phyloP scores from a whole-genome alignment of 2,888 invertebrate species.

The Euzetes globulus region DNA sequence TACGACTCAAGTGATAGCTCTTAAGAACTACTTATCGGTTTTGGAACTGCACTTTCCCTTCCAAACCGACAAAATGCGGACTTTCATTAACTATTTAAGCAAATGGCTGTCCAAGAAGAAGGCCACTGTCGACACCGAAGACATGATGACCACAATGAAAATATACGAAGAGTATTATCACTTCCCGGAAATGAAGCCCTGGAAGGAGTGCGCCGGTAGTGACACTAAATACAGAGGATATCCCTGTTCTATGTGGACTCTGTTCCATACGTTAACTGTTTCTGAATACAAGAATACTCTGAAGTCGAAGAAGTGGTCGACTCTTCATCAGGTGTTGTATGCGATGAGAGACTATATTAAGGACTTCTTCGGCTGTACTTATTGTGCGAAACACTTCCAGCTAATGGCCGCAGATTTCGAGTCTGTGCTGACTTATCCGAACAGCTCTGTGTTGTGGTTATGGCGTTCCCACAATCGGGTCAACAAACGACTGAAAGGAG shows the following conservation, averaged over 20 bases:
- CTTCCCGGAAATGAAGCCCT: constrained; percentile 48
- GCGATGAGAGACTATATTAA: constrained; percentile 82
- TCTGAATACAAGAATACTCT: constrained; percentile 54
- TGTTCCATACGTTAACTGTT: constrained; percentile 86
- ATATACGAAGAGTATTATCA: constrained; percentile 35
- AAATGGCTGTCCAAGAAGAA: constrained; percentile 30
- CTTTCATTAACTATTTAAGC: constrained; percentile 28
- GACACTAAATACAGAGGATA: constrained; percentile 68
- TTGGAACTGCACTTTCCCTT: constrained; percentile 53
- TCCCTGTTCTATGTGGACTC: constrained; percentile 88
- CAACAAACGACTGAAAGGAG: constrained; percentile 75
- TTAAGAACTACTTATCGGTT: constrained; percentile 65
- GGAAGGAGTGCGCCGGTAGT: constrained; percentile 76
- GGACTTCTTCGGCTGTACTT: constrained; percentile 85
- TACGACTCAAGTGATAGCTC: constrained; percentile 63
- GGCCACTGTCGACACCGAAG: constrained; percentile 10
- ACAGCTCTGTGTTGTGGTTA: constrained; percentile 61
- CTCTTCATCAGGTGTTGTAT: constrained; percentile 62
- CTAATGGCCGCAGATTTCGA: constrained; percentile 68
- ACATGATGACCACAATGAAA: constrained; percentile 31
- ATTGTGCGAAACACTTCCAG: constrained; percentile 82
- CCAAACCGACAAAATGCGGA: constrained; percentile 27
- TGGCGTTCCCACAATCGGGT: constrained; percentile 44
- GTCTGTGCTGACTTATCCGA: constrained; percentile 60
- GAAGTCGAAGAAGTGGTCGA: constrained; percentile 39